Percentiles rank a stretch among this genome's conserved stretches.
Evolutionary conservation across 2,113 vertebrate genomes (phyloP).

Genomic region (Centrocercus urophasianus): DNA sequence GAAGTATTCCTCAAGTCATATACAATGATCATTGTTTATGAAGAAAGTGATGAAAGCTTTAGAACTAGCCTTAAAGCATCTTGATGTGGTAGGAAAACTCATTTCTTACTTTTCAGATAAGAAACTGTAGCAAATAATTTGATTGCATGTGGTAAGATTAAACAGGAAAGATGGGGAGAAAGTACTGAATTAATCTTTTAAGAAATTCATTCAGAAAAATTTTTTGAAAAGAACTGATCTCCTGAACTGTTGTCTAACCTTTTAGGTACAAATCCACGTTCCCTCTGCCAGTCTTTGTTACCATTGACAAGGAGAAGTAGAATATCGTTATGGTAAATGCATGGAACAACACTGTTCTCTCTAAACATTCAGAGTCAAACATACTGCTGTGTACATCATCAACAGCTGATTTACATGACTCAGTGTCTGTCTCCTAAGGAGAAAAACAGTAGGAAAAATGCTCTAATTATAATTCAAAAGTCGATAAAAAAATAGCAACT

Average conservation of each 20-base stretch:
- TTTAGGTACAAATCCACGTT: not conserved
- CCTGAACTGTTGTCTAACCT: not conserved
- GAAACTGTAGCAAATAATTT: not conserved
- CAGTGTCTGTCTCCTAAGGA: conserved; percentile 45
- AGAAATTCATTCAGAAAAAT: not conserved
- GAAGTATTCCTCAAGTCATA: not conserved
- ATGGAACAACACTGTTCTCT: not conserved
- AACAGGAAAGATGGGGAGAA: not conserved
- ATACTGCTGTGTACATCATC: conserved; percentile 50
- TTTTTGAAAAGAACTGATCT: not conserved
- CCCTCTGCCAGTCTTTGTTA: not conserved
- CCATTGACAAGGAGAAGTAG: not conserved
- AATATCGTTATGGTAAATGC: not conserved
- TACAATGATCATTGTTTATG: not conserved
- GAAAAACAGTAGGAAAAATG: conserved; percentile 30
- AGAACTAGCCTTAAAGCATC: not conserved
- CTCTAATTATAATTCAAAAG: conserved; percentile 48
- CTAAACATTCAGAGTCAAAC: not conserved
- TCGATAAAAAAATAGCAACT: conserved; percentile 61
- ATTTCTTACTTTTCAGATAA: not conserved
- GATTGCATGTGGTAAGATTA: not conserved
- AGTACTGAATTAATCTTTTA: not conserved
- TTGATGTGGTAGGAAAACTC: not conserved
- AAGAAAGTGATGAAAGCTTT: not conserved
- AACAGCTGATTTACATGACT: conserved; percentile 55